Conservation (phyloP, 1,140 invertebrate genomes). For the Paramacrobiotus metropolitanus region DNA sequence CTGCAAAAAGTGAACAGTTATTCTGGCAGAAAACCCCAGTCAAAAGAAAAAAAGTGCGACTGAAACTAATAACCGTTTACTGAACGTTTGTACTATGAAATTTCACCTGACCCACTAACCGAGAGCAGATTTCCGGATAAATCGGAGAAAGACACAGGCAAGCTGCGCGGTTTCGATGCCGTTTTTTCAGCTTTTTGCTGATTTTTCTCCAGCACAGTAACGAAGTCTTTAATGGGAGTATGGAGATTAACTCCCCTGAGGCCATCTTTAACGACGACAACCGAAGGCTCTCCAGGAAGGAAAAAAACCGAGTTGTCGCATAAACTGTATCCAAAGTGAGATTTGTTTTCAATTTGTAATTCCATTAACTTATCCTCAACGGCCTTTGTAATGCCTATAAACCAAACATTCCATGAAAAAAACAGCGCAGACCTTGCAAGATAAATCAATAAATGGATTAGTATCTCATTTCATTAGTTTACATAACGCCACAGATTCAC, state of each 20-base stretch:
- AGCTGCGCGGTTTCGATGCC: constrained; percentile 21
- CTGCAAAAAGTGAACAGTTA: background rate
- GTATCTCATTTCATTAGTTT: background rate
- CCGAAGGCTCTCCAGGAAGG: background rate
- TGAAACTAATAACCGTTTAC: background rate
- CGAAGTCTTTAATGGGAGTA: background rate
- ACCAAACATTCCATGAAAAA: background rate
- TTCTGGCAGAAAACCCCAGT: no score
- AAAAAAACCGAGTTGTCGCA: background rate
- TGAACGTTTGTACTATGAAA: background rate
- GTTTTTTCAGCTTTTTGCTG: constrained; percentile 16
- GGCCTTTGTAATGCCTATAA: background rate
- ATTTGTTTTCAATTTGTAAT: background rate
- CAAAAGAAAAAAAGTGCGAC: no score
- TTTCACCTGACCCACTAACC: background rate
- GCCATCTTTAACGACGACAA: background rate
- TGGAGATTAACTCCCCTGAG: background rate
- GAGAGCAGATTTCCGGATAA: background rate
- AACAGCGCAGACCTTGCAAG: background rate
- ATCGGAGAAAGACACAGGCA: background rate
- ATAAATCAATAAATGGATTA: background rate
- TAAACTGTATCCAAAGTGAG: background rate
- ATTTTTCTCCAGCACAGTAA: constrained; percentile 14
- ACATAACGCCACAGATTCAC: background rate
- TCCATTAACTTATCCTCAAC: background rate